Evolutionary conservation across 2,797 vertebrate species (phyloP).

Genomic region (Clarias laeviceps): DNA sequence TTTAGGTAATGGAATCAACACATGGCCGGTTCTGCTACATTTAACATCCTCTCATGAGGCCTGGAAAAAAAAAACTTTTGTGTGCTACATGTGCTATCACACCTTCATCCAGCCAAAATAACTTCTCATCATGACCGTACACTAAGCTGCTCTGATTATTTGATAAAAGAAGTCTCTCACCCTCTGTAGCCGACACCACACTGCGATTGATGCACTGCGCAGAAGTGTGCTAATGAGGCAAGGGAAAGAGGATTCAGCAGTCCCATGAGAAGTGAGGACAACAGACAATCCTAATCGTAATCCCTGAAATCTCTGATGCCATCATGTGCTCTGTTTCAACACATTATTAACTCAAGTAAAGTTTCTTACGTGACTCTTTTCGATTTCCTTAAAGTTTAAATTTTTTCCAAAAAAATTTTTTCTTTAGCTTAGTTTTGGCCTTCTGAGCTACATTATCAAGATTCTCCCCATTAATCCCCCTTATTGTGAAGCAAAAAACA

Average conservation of each 20-base stretch:
- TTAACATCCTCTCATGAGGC: conserved; percentile 24
- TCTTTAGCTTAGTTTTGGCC: background rate
- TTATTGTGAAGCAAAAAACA: background rate
- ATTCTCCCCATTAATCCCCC: background rate
- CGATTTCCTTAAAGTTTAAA: too few relatives aligned
- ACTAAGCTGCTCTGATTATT: background rate
- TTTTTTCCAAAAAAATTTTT: background rate
- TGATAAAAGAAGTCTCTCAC: background rate
- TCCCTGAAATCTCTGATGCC: background rate
- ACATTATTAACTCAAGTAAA: background rate
- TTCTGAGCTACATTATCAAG: background rate
- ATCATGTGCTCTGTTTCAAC: background rate
- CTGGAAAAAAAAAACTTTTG: conserved; percentile 25
- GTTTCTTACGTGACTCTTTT: background rate
- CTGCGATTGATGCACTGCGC: conserved; percentile 9
- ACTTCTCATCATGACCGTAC: background rate
- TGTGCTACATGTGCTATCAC: conserved; percentile 1
- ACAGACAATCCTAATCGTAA: background rate
- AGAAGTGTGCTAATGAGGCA: conserved; percentile 29
- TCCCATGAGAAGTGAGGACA: conserved; percentile 25
- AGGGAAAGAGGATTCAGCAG: conserved; percentile 10
- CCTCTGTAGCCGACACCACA: background rate
- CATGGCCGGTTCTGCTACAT: conserved; percentile 24
- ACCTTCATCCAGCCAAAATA: conserved; percentile 15
- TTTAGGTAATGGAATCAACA: conserved; percentile 37